Conservation (phyloP, 2,888 invertebrate genomes). For the Lottia gigantea region DNA sequence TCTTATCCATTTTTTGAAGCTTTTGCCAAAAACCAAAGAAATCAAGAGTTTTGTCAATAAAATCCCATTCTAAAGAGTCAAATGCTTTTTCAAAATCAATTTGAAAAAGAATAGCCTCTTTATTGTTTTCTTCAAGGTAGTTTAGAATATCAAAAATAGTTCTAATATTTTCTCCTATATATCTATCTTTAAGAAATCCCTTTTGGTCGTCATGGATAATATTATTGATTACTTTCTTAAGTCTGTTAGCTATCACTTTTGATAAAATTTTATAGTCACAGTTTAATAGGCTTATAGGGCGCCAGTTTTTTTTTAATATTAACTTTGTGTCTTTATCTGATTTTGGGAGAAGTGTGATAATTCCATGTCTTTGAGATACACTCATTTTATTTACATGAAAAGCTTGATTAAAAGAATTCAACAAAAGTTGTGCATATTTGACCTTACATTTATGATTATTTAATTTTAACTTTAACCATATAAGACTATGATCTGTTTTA, state of each 20-base stretch:
- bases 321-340: background rate
- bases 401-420: background rate
- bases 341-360: slow-evolving; percentile 17
- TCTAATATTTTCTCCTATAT: slow-evolving; percentile 15
- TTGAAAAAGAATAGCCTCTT: background rate
- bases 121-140: background rate
- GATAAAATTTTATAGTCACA: slow-evolving; percentile 24
- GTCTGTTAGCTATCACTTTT: slow-evolving; percentile 15
- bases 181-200: slow-evolving; percentile 13
- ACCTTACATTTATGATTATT: no score
- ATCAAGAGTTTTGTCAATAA: background rate
- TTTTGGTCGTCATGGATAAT: slow-evolving; percentile 22
- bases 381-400: background rate
- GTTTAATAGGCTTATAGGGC: slow-evolving; percentile 21
- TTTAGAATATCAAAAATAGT: slow-evolving; percentile 20
- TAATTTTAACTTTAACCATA: no score
- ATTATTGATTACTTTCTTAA: slow-evolving; percentile 13
- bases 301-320: no score
- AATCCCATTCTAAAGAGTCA: background rate
- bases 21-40: background rate
- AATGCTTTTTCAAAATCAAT: background rate
- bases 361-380: slow-evolving; percentile 12
- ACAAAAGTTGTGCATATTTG: no score
- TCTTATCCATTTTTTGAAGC: background rate
- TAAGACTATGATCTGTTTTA: no score